Evolutionary conservation across 2,113 vertebrate genomes (phyloP).

Genomic region (Vanacampus margaritifer): DNA sequence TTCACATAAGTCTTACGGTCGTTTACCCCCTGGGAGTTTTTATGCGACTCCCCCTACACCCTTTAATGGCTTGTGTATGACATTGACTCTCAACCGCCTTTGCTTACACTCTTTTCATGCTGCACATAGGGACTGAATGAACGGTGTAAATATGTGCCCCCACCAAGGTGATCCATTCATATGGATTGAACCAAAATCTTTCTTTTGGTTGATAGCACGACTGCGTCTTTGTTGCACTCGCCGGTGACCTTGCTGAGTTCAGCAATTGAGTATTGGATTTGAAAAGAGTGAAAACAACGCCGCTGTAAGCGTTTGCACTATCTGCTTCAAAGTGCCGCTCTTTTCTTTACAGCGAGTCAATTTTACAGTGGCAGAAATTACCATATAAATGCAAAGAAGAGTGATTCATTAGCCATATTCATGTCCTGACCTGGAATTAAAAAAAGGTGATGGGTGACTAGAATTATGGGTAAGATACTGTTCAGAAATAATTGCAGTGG

Average conservation of each 20-base stretch:
- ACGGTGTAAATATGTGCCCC: not conserved
- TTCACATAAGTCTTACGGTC: not conserved
- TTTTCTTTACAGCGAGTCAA: not conserved
- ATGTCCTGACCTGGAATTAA: not conserved
- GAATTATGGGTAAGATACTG: not conserved
- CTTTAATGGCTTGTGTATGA: not conserved
- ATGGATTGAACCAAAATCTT: not conserved
- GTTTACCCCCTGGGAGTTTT: constrained; percentile 1
- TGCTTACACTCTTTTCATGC: not conserved
- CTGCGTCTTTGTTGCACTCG: not conserved
- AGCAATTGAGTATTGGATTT: constrained; percentile 1
- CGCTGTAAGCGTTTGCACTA: not conserved
- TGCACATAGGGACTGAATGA: not conserved
- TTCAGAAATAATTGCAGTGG: not conserved
- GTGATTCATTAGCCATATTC: not conserved
- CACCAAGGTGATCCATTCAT: not conserved
- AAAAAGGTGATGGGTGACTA: not conserved
- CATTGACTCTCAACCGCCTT: constrained; percentile 2
- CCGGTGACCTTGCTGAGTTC: not conserved
- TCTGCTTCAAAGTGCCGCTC: not conserved
- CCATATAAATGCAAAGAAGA: constrained; percentile 1
- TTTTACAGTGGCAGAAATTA: constrained; percentile 2
- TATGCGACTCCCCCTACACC: not conserved
- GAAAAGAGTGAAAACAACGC: constrained; percentile 1
- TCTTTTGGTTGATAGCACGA: not conserved